Evolutionary conservation across 1,140 invertebrate species (phyloP).

Genomic region (Tenebrio molitor): DNA sequence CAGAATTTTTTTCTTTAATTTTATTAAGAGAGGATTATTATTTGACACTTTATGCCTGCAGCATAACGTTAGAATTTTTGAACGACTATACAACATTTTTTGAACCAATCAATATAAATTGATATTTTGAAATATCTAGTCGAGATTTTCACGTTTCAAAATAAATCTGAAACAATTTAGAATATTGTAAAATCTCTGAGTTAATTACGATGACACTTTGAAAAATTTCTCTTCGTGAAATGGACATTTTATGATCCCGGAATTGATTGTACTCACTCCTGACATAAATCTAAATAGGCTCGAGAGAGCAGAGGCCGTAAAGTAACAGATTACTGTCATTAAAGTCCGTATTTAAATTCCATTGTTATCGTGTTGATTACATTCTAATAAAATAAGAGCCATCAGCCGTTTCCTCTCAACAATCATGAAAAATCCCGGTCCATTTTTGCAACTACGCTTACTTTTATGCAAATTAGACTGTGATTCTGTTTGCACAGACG

Average conservation of each 20-base stretch:
- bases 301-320: neutral
- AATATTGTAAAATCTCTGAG: no score
- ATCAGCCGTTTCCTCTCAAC: neutral
- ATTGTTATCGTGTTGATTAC: conserved; percentile 7
- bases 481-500: neutral
- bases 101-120: no score
- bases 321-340: conserved; percentile 15
- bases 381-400: conserved; percentile 14
- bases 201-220: no score
- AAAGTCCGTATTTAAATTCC: neutral
- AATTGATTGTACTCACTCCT: neutral
- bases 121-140: no score
- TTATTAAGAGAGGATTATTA: no score
- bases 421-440: conserved; percentile 17
- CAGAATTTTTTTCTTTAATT: no score
- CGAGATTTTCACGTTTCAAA: no score
- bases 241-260: neutral
- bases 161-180: no score
- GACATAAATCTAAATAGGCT: neutral
- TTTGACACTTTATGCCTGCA: no score
- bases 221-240: neutral
- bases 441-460: neutral
- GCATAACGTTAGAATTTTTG: no score
- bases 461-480: conserved; percentile 2
- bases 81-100: no score